Base-by-base conservation (phyloP, 2,797 vertebrate species). In the Galago senegalensis region DNA sequence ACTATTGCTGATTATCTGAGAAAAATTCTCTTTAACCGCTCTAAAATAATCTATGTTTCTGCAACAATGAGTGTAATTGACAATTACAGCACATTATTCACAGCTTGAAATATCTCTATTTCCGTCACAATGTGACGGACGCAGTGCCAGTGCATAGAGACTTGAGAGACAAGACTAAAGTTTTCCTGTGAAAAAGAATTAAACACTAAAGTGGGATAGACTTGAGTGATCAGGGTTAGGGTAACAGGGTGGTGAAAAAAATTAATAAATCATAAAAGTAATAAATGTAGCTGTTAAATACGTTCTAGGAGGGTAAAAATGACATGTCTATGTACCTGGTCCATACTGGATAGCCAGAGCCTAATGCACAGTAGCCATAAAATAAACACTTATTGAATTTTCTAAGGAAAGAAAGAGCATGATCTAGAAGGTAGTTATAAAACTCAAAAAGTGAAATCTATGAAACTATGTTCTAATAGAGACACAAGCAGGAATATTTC, bases 61-160 rank as follows among this genome's bases (percentile, higher is more conserved):
- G 77, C 69, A 97, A 97, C 97, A 97, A 97, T 97, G 84, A 97
- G 10, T 20, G 1, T 96, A 98, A 98, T 97, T 97, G 97, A 94
- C 91, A 97, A 97, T 97, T 97, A 97, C n/a, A 25, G 65, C 6
- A 29, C 84, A 97, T 97, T 97, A 96, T 97, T 96, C 94, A 83
- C 40, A 86, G 46, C 84, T 97, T 84, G 97, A 95, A 98, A 90
- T 95, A 96, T 69, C 93, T 95, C 21, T 86, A 60, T 34, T 34
- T 34, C 34, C 34, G 34, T 34, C 34, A 34, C 11, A 75, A 40
- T 3, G 14, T 46, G 67, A 80, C 49, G 37, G 70, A 83, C 49
- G 29, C 70, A 85, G 53, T 90, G 63, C 4, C 40, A 76, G 37
- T 1, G 16, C 34, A 73, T 0, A 16, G 56, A 58, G 40, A 46